A percentile compares a stretch with the other conserved stretches of the same genome.
Conservation (phyloP, 2,888 invertebrate genomes). For the Rhimphoctona megacephalus region DNA sequence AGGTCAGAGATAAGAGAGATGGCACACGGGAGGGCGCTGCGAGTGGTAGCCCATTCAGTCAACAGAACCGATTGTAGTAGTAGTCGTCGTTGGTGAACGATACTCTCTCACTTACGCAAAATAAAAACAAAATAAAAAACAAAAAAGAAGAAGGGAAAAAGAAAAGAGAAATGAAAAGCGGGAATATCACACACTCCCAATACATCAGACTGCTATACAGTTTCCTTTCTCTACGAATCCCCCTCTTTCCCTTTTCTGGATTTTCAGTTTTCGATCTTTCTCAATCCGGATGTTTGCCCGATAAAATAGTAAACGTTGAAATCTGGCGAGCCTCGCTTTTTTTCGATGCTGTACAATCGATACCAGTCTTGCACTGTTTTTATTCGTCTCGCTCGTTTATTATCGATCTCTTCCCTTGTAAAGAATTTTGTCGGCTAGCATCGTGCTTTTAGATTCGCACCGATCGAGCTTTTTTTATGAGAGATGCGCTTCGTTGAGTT, state of each 20-base stretch:
- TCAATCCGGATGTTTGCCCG: constrained; percentile 40
- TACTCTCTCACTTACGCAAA: constrained; percentile 50
- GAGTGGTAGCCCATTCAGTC: constrained; percentile 51
- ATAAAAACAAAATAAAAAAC: constrained; percentile 52
- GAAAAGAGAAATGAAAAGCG: constrained; percentile 59
- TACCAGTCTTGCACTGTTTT: constrained; percentile 11
- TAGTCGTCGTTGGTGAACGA: constrained; percentile 65
- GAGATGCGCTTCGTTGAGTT: not conserved
- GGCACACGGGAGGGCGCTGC: constrained; percentile 38
- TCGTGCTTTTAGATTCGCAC: not conserved
- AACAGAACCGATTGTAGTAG: constrained; percentile 19
- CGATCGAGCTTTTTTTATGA: constrained; percentile 9
- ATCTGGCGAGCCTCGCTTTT: constrained; percentile 1
- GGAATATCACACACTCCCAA: constrained; percentile 31
- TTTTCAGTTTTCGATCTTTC: constrained; percentile 45
- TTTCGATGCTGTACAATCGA: not conserved
- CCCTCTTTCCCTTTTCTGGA: constrained; percentile 28
- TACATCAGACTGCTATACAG: constrained; percentile 18
- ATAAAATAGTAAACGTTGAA: constrained; percentile 52
- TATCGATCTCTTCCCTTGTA: constrained; percentile 19
- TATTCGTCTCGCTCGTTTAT: constrained; percentile 28
- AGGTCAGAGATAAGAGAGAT: constrained; percentile 67
- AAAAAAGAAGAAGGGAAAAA: not conserved
- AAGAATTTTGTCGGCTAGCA: constrained; percentile 1
- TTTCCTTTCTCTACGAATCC: constrained; percentile 9